A percentile compares a stretch with the other conserved stretches of the same genome.
These are phyloP conservation scores for Lucilia sericata DNA, from an alignment of 1,140 invertebrate genomes.

Conservation along the genomic window DNA sequence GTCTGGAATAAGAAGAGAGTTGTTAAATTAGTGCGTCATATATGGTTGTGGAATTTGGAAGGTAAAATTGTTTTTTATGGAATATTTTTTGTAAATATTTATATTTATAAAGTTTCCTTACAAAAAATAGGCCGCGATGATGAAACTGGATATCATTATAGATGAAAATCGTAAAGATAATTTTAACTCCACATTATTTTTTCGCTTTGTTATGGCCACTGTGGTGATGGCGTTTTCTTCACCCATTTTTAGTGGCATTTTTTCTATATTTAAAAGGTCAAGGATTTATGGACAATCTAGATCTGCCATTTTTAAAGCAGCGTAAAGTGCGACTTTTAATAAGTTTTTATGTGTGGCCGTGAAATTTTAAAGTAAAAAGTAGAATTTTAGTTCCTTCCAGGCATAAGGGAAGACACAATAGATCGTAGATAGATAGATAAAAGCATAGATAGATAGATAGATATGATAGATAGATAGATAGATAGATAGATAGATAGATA, in stretches of 20 bases:
- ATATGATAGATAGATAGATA: too few species aligned
- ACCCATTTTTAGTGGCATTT: neutral
- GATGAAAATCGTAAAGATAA: neutral
- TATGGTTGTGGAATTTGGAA: conserved; percentile 30
- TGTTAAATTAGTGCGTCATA: neutral
- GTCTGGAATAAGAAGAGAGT: neutral
- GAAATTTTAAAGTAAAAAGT: too few species aligned
- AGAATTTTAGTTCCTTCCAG: too few species aligned
- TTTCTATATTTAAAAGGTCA: neutral
- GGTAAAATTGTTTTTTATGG: neutral
- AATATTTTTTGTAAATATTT: neutral
- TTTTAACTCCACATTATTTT: neutral
- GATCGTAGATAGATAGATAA: too few species aligned
- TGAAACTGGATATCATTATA: neutral
- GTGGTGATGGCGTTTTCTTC: neutral
- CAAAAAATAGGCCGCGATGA: neutral
- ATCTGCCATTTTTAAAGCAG: neutral
- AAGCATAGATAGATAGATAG: too few species aligned
- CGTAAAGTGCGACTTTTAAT: neutral
- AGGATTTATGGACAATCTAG: neutral
- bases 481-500: too few species aligned
- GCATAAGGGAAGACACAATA: too few species aligned
- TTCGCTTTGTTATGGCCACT: neutral
- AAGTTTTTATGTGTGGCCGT: too few species aligned
- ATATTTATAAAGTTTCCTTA: too few species aligned